Base-by-base conservation (phyloP, 2,113 vertebrate genomes). In the Colaptes auratus region DNA sequence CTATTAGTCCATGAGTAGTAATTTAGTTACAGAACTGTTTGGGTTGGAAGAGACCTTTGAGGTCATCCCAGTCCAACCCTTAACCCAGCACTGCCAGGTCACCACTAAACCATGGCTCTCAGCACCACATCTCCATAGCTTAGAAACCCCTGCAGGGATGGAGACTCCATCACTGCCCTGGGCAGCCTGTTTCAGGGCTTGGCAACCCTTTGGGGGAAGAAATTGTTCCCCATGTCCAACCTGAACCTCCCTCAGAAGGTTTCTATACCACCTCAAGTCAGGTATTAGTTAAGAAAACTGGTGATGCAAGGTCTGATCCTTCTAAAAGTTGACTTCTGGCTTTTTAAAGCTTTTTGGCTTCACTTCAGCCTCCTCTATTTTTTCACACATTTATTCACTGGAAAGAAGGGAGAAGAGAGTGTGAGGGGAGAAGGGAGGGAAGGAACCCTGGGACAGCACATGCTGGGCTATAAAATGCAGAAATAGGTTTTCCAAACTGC, bases 311-410 rank as follows among this genome's bases (percentile, higher is more conserved):
- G 15, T 60, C 74, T 93, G 66, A 73, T 50, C 21, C 35, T 36
- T 23, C 44, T n/a, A 31, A 21, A 82, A 70, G 44, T 17, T 70
- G 33, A 50, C 60, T 59, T 70, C 36, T 30, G 70, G 20, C 82
- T 61, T 61, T 93, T 56, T 89, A 64, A 81, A 86, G 52, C 82
- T 95, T 96, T 94, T 83, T 93, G 71, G 39, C 90, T 82, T 94
- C 58, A 65, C 42, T 85, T 93, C 21, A 67, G 81, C 77, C 63
- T 85, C 74, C 74, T 95, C 56, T 78, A 27, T 73, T n/a, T 46
- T 42, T 66, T 90, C 83, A 83, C 31, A 14, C 65, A 69, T 92
- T 88, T 95, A 71, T 89, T 85, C 92, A 85, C 94, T 94, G 61
- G 76, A 77, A 95, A 82, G 72, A 66, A 87, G 82, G 72, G 63